Evolutionary conservation across 2,797 vertebrate species (phyloP).

Genomic region (Sebastes matsubarae): DNA sequence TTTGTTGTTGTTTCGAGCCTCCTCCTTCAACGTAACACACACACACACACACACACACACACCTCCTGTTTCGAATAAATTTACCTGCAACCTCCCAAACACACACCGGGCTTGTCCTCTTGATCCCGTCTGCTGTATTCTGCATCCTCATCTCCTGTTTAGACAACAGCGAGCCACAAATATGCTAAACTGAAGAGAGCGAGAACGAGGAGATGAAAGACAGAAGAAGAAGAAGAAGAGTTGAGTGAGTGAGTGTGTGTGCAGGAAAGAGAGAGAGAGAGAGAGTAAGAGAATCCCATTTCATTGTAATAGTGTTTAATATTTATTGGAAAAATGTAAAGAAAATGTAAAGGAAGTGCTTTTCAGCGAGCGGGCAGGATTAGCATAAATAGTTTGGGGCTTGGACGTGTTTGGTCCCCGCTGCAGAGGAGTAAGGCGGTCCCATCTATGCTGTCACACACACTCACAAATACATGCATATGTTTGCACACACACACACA

Average conservation of each 20-base stretch:
- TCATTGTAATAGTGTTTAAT: slow-evolving; percentile 87
- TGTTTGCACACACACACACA: slow-evolving; percentile 28
- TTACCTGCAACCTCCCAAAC: slow-evolving; percentile 31
- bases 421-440: slow-evolving; percentile 47
- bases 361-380: slow-evolving; percentile 76
- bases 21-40: slow-evolving; percentile 31
- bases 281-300: slow-evolving; percentile 74
- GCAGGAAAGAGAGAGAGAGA: background rate
- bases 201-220: slow-evolving; percentile 55
- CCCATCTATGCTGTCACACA: slow-evolving; percentile 29
- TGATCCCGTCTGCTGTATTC: slow-evolving; percentile 75
- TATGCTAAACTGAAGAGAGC: slow-evolving; percentile 80
- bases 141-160: slow-evolving; percentile 81
- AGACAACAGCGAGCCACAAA: slow-evolving; percentile 78
- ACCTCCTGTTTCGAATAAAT: slow-evolving; percentile 63
- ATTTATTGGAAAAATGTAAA: slow-evolving; percentile 88
- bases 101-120: slow-evolving; percentile 62
- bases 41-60: slow-evolving; percentile 35
- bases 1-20: slow-evolving; percentile 55
- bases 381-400: slow-evolving; percentile 85
- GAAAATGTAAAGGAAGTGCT: slow-evolving; percentile 83
- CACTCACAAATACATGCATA: slow-evolving; percentile 42
- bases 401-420: slow-evolving; percentile 63
- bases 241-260: slow-evolving; percentile 1
- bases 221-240: slow-evolving; percentile 18